Evolutionary conservation across 2,113 vertebrate genomes (phyloP).

Genomic region (Xiphorhynchus elegans): DNA sequence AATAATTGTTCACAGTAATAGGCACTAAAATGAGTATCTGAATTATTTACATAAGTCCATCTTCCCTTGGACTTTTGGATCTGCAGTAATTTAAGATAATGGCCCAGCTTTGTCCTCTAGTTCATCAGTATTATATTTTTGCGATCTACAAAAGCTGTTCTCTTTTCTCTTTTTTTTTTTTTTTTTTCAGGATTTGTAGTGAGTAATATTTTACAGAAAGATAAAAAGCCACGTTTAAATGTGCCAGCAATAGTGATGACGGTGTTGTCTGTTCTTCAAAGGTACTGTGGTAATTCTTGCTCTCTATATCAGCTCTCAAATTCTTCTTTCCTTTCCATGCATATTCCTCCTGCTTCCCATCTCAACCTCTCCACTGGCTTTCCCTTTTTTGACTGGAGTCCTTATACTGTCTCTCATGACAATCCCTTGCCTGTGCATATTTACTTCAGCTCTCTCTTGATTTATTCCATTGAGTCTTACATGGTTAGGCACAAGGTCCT

Average conservation of each 20-base stretch:
- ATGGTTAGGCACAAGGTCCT: neutral
- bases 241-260: neutral
- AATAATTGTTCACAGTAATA: neutral
- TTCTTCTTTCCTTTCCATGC: neutral
- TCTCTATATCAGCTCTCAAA: neutral
- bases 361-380: neutral
- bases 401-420: neutral
- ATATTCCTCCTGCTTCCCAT: neutral
- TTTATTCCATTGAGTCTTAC: neutral
- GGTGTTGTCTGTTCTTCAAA: neutral
- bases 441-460: neutral
- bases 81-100: neutral
- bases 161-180: neutral
- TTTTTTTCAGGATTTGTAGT: neutral
- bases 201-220: neutral
- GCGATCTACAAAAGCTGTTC: neutral
- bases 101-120: neutral
- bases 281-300: neutral
- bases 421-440: neutral
- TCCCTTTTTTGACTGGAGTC: neutral
- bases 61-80: neutral
- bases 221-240: neutral
- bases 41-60: slow-evolving; percentile 11
- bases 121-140: neutral
- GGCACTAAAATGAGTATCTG: neutral